Evolutionary conservation across 92 coral and sea anemone genomes (phyloP), one percentile per base, ranked within the genome.

Genomic region (Meandrina meandrites): DNA sequence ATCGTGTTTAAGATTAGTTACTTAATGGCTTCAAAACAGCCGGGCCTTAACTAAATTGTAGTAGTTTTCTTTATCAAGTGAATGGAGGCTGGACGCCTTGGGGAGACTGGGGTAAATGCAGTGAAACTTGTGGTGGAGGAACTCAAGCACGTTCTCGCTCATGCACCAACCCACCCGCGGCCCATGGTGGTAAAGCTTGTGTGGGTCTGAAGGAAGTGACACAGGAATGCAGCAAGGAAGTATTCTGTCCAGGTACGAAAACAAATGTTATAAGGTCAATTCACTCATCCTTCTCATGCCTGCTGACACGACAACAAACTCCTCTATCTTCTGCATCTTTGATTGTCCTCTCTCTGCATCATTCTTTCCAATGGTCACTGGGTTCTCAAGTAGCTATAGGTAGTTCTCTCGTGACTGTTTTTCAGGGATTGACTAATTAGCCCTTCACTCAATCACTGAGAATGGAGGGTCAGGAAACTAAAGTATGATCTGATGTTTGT

Each of bases 141-240:
- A 78, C 67, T 1, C 66, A 31, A 47, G 51, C 22, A 5, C 81
- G 81, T n/a, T 48, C 21, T 51, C 81, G 81, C 67, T 47, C 66
- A 5, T 78, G 81, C 64, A 78, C 81, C 81, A 78, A 78, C 37
- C 81, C 81, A 50, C 81, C 66, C 66, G 62, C 4, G 62, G 81
- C 66, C 45, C 81, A 78, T n/a, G 81, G 66, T 1, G 81, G 81
- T 17, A 30, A 50, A 15, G 24, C 81, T 32, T 78, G 81, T 51
- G 67, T 31, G 34, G 81, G 81, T 28, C 15, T 28, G 4, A 51
- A 28, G 11, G 22, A 78, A 30, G 30, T 78, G 14, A 51, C 66
- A 24, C 50, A 35, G 48, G 28, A 35, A 0, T 73, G 78, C 78
- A 73, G 37, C 50, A 35, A 73, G 5, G 62, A 77, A 9, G 80